These are phyloP conservation scores for Chrysomallon squamiferum DNA, from an alignment of 1,140 invertebrate species.

Conservation along the genomic window DNA sequence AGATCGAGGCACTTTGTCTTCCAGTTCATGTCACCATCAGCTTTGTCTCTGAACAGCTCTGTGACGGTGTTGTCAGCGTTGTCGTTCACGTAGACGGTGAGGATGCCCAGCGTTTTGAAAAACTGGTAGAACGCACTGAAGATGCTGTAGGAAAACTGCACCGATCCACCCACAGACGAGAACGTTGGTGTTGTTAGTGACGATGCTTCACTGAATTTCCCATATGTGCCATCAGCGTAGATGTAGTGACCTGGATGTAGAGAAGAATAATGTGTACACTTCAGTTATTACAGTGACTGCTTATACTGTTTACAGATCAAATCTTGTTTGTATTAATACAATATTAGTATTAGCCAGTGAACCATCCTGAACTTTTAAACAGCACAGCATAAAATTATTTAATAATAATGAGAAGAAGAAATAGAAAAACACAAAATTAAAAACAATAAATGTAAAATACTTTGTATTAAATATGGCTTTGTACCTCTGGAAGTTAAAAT, in stretches of 20 bases:
- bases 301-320: too few relatives aligned
- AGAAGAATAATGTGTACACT: neutral
- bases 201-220: constrained; percentile 24
- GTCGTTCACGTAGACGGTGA: constrained; percentile 11
- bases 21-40: constrained; percentile 28
- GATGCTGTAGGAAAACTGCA: constrained; percentile 45
- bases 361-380: too few relatives aligned
- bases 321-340: too few relatives aligned
- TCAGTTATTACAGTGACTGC: too few relatives aligned
- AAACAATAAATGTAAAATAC: too few relatives aligned
- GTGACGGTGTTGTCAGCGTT: neutral
- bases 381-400: too few relatives aligned
- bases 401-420: too few relatives aligned
- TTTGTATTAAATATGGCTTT: too few relatives aligned
- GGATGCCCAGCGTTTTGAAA: constrained; percentile 12
- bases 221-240: constrained; percentile 41
- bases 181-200: constrained; percentile 29
- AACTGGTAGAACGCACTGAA: constrained; percentile 10
- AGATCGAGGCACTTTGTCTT: constrained; percentile 28
- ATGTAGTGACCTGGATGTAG: constrained; percentile 35
- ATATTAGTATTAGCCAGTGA: too few relatives aligned
- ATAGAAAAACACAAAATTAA: too few relatives aligned
- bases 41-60: constrained; percentile 6
- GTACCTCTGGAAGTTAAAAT: too few relatives aligned
- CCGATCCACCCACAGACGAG: constrained; percentile 4